Base-by-base conservation (phyloP, 2,797 vertebrate species). In the Poecile montanus region DNA sequence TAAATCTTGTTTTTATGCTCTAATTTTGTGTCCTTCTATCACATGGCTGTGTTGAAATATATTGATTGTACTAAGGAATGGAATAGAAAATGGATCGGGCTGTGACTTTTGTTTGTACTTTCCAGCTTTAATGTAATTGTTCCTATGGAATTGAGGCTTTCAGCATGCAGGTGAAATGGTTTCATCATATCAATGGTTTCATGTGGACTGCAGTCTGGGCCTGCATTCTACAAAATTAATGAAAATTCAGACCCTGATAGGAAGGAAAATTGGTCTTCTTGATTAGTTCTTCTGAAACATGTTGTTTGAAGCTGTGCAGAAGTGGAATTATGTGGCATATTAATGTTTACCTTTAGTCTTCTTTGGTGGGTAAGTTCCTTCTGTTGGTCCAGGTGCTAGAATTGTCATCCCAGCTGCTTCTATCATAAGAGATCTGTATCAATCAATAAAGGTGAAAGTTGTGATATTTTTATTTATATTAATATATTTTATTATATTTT, bases 1-100 rank as follows among this genome's bases (percentile, higher is more conserved):
- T 81, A 83, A 94, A 57, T 90, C 74, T 50, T 76, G 26, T 15
- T 73, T 92, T 96, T 77, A 85, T 95, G 88, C 38, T 90, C 79
- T 89, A 32, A 63, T 88, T 75, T 81, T 61, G 2, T 57, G 51
- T 60, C 71, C n/a, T 88, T 82, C 5, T 68, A 34, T 83, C 45
- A 42, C 8, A 2, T 54, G 53, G n/a, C 19, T 82, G 32, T 56
- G 63, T 94, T 94, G 61, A 85, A 58, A 45, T 66, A 32, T 72
- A 65, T 72, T 71, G 44, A 48, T 70, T 8, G 7, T 70, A 47
- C 45, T 57, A 89, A 81, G 51, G 10, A 61, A 29, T 65, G 57
- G 87, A 62, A 61, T 20, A 66, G 62, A 70, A 47, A 51, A 53
- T 77, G 20, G 42, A 67, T 61, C 26, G 50, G 53, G 13, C 14